These are phyloP conservation scores for Porphyrio hochstetteri DNA, from an alignment of 2,113 vertebrate genomes.

Conservation along the genomic window DNA sequence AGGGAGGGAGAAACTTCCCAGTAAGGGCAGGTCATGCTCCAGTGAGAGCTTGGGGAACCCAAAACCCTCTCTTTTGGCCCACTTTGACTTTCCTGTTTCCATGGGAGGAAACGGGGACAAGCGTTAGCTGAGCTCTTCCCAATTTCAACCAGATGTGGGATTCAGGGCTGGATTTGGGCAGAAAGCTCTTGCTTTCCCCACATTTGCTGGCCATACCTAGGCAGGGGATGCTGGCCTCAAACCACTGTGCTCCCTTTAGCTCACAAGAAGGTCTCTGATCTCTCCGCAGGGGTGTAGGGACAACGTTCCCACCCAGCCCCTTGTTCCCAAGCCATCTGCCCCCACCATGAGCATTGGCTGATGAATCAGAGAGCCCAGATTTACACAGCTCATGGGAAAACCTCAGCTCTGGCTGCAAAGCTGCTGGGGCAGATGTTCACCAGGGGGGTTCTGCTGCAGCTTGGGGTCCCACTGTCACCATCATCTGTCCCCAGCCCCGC, in stretches of 20 bases:
- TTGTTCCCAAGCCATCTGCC: not conserved
- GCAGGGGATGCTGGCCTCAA: not conserved
- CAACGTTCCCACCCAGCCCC: rapidly evolving
- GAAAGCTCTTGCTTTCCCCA: conserved; percentile 22
- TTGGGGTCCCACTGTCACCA: not conserved
- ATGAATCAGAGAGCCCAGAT: not conserved
- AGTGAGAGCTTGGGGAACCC: not conserved
- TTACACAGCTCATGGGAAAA: not conserved
- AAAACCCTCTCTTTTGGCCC: not conserved
- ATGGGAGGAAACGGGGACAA: not conserved
- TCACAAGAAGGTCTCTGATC: not conserved
- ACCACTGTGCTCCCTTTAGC: not conserved
- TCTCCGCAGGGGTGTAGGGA: rapidly evolving
- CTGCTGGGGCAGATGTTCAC: not conserved
- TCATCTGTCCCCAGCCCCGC: not conserved
- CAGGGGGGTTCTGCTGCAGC: not conserved
- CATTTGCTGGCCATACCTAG: not conserved
- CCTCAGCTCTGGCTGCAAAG: not conserved
- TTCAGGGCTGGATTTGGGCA: not conserved
- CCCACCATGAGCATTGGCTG: rapidly evolving
- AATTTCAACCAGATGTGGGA: not conserved
- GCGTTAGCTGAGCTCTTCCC: not conserved
- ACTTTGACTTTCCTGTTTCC: not conserved
- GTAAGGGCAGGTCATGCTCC: not conserved
- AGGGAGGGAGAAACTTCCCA: not conserved